Conservation (phyloP, 2,888 invertebrate species). For the Caenorhabditis afra region DNA sequence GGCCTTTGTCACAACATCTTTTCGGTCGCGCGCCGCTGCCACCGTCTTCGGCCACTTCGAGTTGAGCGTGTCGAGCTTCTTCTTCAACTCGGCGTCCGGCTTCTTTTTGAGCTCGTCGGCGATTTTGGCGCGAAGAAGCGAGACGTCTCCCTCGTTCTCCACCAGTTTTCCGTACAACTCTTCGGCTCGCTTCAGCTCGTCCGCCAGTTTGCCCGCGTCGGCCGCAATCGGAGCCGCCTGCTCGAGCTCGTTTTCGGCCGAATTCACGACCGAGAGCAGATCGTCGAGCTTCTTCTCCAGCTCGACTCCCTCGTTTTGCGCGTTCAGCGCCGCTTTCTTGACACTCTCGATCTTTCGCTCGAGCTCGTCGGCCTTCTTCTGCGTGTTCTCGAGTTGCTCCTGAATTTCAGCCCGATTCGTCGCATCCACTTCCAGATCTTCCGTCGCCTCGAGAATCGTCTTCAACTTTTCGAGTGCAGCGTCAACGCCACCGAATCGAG, state of each 20-base stretch:
- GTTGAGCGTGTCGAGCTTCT: conserved; percentile 91
- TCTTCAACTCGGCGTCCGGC: conserved; percentile 84
- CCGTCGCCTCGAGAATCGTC: conserved; percentile 29
- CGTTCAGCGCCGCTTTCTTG: conserved; percentile 64
- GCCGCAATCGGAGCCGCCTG: conserved; percentile 86
- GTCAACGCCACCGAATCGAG: conserved; percentile 53
- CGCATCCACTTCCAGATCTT: conserved; percentile 61
- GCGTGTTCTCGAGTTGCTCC: conserved; percentile 58
- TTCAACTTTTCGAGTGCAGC: conserved; percentile 44
- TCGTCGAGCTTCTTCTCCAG: conserved; percentile 65
- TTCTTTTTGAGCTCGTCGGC: conserved; percentile 74
- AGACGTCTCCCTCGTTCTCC: conserved; percentile 93
- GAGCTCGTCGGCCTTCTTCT: conserved; percentile 65
- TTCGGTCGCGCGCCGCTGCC: conserved; percentile 88
- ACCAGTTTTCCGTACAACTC: conserved; percentile 92
- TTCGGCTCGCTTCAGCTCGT: conserved; percentile 84
- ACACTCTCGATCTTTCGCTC: conserved; percentile 65
- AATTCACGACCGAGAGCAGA: conserved; percentile 45
- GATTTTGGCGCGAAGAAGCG: conserved; percentile 82
- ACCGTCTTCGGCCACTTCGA: conserved; percentile 93
- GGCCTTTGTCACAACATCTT: conserved; percentile 66
- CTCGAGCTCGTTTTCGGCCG: conserved; percentile 58
- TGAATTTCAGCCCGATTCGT: conserved; percentile 64
- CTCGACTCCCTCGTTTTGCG: conserved; percentile 62
- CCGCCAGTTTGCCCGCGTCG: conserved; percentile 88